Evolutionary conservation across 2,888 invertebrate species (phyloP), one percentile per base, ranked within the genome.

Genomic region (Germaria angustata): DNA sequence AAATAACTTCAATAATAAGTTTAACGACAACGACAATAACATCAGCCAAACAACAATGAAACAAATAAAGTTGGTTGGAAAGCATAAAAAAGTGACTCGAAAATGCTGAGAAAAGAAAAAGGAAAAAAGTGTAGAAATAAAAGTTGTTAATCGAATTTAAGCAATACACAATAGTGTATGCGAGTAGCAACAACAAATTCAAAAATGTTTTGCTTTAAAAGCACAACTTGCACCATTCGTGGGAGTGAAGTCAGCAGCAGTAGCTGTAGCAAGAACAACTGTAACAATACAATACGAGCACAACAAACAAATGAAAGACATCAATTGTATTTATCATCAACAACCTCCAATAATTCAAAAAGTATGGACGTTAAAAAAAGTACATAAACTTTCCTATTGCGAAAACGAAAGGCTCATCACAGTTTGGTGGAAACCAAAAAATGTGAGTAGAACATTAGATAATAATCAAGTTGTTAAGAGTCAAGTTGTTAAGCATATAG

Each of bases 91-190:
- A 24, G 9, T 9, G 44, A 59, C 22, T 9, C 2, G 9, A 0
- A 46, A 32, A 28, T 32, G 15, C 28, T 15, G 15, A 22, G 32
- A 53, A 53, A 32, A 32, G 22, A 9, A 11, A 51, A n/a, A n/a
- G 13, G 46, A 9, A 59, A n/a, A 51, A 49, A 51, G 41, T 22
- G 51, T 2, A 61, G 15, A 41, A 61, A 76, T 46, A 77, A 84
- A 72, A 81, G 66, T 80, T 84, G 55, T 63, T 84, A 84, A 86
- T 85, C 84, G 85, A 86, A 84, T 85, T 84, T 77, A 53, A 79
- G 76, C 81, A 75, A 84, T 82, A 80, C 81, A 84, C 71, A 76
- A 77, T 68, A 46, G 66, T 59, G 8, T 51, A 28, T 3, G 5
- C 8, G 22, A 68, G 55, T 53, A 77, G 49, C 46, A 84, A 76